Conservation (phyloP, 2,797 vertebrate species). For the Eurystomus glaucurus region DNA sequence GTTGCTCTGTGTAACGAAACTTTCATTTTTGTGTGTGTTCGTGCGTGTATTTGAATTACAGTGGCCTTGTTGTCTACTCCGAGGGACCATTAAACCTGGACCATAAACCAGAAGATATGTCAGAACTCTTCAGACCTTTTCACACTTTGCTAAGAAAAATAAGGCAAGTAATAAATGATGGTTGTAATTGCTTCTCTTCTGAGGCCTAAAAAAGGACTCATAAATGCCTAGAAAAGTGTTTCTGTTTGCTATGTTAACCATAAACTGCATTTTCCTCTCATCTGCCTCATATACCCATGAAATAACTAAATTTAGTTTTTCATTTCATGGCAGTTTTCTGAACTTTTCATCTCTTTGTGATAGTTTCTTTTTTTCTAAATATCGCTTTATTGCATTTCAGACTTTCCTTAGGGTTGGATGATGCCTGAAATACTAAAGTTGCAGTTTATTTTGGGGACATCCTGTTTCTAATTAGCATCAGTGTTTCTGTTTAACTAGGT, state of each 20-base stretch:
- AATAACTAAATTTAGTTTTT: not conserved
- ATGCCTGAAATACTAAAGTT: not conserved
- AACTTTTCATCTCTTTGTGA: not conserved
- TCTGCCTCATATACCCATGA: not conserved
- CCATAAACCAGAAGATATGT: conserved; percentile 96
- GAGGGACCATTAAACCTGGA: conserved; percentile 97
- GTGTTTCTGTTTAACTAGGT: not conserved
- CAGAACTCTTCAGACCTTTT: conserved; percentile 97
- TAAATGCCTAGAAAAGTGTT: not conserved
- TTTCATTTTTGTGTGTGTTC: conserved; percentile 47
- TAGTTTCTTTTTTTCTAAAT: not conserved
- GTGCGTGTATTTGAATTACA: conserved; percentile 72
- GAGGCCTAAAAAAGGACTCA: not conserved
- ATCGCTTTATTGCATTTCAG: not conserved
- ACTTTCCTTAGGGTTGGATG: not conserved
- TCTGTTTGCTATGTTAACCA: not conserved
- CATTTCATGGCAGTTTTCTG: conserved; percentile 1
- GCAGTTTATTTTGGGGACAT: conserved; percentile 9
- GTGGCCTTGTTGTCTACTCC: conserved; percentile 95
- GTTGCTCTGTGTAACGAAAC: not conserved
- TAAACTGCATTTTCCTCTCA: not conserved
- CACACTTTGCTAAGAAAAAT: conserved; percentile 96
- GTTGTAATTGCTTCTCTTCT: not conserved
- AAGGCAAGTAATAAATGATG: conserved; percentile 84
- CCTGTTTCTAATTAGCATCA: conserved; percentile 52